Base-by-base conservation (phyloP, 2,113 vertebrate species). In the Setophaga petechia region DNA sequence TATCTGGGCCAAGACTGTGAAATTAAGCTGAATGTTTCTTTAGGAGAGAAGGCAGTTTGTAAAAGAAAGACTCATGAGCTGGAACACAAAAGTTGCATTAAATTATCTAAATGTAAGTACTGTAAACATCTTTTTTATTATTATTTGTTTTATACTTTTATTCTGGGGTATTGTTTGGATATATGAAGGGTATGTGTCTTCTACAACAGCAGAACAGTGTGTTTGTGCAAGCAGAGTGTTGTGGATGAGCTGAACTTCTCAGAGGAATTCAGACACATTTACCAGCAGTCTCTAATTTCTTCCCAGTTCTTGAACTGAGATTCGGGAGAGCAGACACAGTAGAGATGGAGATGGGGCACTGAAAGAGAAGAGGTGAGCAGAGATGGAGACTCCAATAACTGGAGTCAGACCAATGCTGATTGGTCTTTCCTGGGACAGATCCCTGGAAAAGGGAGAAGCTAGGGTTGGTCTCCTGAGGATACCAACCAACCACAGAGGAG, bases 21-120 rank as follows among this genome's bases (percentile, higher is more conserved):
- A 93, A 85, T 76, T 46, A 85, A 93, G 52, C 52, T 71, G n/a
- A 67, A 37, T 35, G 27, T 30, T 82, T 25, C 31, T 66, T 91
- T 75, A 68, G 54, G 54, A 78, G 35, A 81, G 31, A 94, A 54
- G 21, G 54, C 68, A 33, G 13, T 67, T 76, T 37, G 28, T 58
- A 85, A 82, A 18, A 39, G 43, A 74, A 58, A 63, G 10, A 46
- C n/a, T 67, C 15, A 5, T 44, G 16, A 27, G 20, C 14, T 85
- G 39, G 39, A 87, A 30, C 61, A 72, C 11, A 14, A 37, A 78
- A 59, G 8, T 44, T 73, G 27, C 37, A 43, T 51, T 63, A 63
- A 77, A 39, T 2, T 1, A 57, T 59, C 35, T 76, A 1, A 37
- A 31, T 37, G 8, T n/a, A 10, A 49, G 13, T 67, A 30, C 31